phyloP scores from a whole-genome alignment of 2,888 invertebrate species.

The Ypsolopha sequella region DNA sequence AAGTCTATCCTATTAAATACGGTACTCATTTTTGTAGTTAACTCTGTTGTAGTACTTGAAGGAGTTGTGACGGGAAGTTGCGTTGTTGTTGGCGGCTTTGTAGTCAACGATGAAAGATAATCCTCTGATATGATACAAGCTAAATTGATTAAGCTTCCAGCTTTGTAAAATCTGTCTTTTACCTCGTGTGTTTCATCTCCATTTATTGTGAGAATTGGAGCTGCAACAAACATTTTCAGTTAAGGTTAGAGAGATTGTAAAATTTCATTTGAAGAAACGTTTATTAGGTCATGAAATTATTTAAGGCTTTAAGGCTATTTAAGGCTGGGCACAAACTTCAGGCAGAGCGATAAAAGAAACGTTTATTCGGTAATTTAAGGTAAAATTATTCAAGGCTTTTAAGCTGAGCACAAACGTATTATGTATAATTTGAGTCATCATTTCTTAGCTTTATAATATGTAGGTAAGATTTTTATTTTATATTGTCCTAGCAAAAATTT shows the following conservation, averaged over 20 bases:
- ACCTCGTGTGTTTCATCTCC: conserved; percentile 79
- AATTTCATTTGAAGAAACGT: too few relatives aligned
- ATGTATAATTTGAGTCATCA: too few relatives aligned
- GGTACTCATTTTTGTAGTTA: conserved; percentile 54
- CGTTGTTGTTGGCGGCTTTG: conserved; percentile 33
- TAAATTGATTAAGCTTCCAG: conserved; percentile 79
- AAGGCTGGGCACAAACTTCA: too few relatives aligned
- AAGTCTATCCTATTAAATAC: conserved; percentile 62
- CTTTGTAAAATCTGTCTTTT: conserved; percentile 79
- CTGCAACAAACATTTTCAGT: conserved; percentile 44
- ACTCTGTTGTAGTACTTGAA: conserved; percentile 47
- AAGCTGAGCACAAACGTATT: too few relatives aligned
- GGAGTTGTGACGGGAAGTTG: conserved; percentile 32
- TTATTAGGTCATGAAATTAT: too few relatives aligned
- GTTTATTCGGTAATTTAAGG: too few relatives aligned
- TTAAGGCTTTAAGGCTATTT: too few relatives aligned
- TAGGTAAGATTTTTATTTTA: too few relatives aligned
- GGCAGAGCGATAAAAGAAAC: too few relatives aligned
- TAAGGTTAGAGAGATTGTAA: not conserved
- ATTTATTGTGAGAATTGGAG: conserved; percentile 78
- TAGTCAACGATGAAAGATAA: conserved; percentile 36
- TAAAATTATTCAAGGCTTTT: too few relatives aligned
- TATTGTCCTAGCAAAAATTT: too few relatives aligned
- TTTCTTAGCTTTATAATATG: too few relatives aligned
- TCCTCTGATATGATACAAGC: conserved; percentile 70